phyloP scores from a whole-genome alignment of 2,797 vertebrate genomes.

The Enteromius thamalakanensis region DNA sequence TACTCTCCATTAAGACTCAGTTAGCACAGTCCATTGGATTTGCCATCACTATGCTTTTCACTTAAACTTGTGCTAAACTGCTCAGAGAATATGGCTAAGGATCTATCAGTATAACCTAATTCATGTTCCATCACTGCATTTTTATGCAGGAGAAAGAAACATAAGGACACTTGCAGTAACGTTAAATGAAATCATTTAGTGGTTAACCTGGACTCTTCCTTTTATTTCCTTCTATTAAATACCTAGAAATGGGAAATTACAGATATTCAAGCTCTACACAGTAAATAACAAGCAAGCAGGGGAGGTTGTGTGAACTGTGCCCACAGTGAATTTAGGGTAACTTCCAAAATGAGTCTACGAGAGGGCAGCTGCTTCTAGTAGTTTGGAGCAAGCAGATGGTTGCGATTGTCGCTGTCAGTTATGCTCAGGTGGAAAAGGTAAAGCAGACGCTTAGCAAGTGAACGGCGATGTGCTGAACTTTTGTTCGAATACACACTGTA shows the following conservation, averaged over 20 bases:
- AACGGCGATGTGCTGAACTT: constrained; percentile 27
- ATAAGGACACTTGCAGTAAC: background rate
- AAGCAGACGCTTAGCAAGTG: background rate
- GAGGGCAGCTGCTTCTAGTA: constrained; percentile 24
- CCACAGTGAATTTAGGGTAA: constrained; percentile 13
- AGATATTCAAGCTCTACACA: background rate
- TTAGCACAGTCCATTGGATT: constrained; percentile 6
- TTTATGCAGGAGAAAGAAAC: background rate
- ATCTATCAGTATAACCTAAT: background rate
- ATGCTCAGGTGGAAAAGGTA: constrained; percentile 25
- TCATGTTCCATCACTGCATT: background rate
- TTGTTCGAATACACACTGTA: constrained; percentile 5
- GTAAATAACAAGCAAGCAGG: background rate
- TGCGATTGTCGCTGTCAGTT: constrained; percentile 34
- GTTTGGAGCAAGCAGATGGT: constrained; percentile 30
- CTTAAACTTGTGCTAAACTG: background rate
- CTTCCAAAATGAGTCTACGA: constrained; percentile 9
- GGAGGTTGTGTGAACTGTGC: background rate
- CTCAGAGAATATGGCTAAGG: background rate
- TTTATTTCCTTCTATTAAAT: constrained; percentile 19
- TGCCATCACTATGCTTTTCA: background rate
- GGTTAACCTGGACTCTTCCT: background rate
- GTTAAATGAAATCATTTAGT: background rate
- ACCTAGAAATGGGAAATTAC: background rate
- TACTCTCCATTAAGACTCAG: constrained; percentile 16